Evolutionary conservation across 2,797 vertebrate genomes (phyloP), one percentile per base, ranked within the genome.

Genomic region (Picus viridis): DNA sequence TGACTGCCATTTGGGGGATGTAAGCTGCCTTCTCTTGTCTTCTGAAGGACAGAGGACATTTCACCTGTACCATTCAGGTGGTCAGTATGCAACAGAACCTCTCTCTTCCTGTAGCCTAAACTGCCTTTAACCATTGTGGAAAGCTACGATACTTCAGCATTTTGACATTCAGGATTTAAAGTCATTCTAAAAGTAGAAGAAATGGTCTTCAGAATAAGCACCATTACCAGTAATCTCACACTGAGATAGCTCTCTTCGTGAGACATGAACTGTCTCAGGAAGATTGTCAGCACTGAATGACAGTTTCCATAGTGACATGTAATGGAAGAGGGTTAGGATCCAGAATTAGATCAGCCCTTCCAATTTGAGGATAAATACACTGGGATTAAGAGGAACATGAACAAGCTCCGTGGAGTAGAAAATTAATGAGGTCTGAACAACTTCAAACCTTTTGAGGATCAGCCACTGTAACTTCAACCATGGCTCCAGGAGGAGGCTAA

Each of bases 351-450:
- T 68, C 76, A 93, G 63, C 71, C 77, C 79, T 95, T 95, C 89
- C 91, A 86, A 92, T 81, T 77, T 92, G 76, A 81, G 91, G 82
- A 93, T 59, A 95, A 95, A 92, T 47, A 95, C 89, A 94, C 80
- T 72, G 76, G 92, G 70, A 95, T 93, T 92, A 95, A 95, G 68
- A 16, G 58, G 22, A 85, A 88, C 51, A 23, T 36, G 67, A 88
- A 64, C 82, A 53, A 91, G 39, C 82, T 36, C 85, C 85, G 59
- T 19, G 57, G 85, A 92, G 78, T 72, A 95, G 85, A 95, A 94
- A 95, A 94, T 85, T 81, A 93, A 92, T 36, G 80, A 95, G 82
- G 87, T 89, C 85, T 94, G 67, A 80, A 72, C 39, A 81, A 86
- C 30, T 70, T 72, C 73, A 81, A 67, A 85, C 54, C 67, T 75